phyloP scores from a whole-genome alignment of 1,140 invertebrate species.

The Triops cancriformis region DNA sequence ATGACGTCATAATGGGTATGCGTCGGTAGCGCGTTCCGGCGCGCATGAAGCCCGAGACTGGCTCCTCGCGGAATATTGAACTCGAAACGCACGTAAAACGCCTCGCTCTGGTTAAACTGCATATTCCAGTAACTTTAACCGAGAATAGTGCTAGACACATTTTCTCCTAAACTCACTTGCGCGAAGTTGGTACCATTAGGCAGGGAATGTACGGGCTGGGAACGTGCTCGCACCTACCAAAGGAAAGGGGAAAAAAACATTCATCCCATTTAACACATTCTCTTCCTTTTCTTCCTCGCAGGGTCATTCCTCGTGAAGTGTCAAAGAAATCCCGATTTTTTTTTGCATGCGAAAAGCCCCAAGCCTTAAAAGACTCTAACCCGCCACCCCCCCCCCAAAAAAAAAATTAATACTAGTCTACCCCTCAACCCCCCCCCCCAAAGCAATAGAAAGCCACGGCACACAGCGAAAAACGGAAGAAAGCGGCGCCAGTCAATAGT shows the following conservation, averaged over 20 bases:
- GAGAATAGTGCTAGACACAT: constrained; percentile 73
- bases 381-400: background rate
- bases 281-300: background rate
- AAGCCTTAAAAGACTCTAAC: background rate
- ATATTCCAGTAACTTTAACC: constrained; percentile 94
- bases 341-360: background rate
- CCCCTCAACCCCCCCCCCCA: background rate
- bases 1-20: constrained; percentile 93
- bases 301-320: background rate
- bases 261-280: background rate
- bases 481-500: background rate
- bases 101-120: constrained; percentile 86
- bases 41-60: constrained; percentile 84
- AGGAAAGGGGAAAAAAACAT: constrained; percentile 25
- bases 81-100: constrained; percentile 89
- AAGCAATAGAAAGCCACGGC: background rate
- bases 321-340: background rate
- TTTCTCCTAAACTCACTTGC: constrained; percentile 73
- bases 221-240: constrained; percentile 65
- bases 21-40: constrained; percentile 86
- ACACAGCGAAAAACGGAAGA: background rate
- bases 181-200: constrained; percentile 84
- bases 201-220: constrained; percentile 74
- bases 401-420: background rate
- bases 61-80: constrained; percentile 83